A percentile compares a stretch with the other conserved stretches of the same genome.
phyloP scores from a whole-genome alignment of 2,113 vertebrate genomes.

The Pseudorectes ferrugineus region DNA sequence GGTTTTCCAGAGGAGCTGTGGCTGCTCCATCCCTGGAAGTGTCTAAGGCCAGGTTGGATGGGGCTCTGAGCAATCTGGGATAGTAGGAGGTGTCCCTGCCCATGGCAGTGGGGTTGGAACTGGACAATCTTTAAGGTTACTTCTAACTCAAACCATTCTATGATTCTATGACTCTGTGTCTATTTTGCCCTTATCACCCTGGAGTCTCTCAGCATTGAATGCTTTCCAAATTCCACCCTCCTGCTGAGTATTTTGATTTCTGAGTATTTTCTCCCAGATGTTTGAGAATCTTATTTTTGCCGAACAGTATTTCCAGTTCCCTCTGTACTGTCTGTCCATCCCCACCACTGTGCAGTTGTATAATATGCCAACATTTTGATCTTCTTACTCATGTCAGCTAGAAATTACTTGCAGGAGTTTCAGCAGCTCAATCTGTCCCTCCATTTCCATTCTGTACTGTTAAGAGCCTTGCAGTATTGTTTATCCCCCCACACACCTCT shows the following conservation, averaged over 20 bases:
- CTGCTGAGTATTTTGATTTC: not conserved
- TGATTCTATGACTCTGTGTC: not conserved
- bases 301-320: not conserved
- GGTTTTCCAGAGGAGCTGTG: not conserved
- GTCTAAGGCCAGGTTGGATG: not conserved
- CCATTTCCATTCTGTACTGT: not conserved
- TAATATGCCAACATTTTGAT: not conserved
- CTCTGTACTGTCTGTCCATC: not conserved
- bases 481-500: fast-evolving
- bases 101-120: not conserved
- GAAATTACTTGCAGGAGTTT: not conserved
- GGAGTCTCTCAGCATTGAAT: not conserved
- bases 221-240: not conserved
- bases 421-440: not conserved
- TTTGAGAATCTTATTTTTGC: not conserved
- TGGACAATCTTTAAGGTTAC: not conserved
- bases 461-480: not conserved
- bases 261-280: not conserved
- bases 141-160: not conserved
- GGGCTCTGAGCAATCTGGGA: not conserved
- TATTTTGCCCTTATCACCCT: not conserved
- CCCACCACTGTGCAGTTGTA: not conserved
- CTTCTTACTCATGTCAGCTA: not conserved
- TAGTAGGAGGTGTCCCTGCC: not conserved
- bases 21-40: not conserved